These are phyloP conservation scores for Serilophus lunatus DNA, from an alignment of 2,113 vertebrate species.

Conservation along the genomic window DNA sequence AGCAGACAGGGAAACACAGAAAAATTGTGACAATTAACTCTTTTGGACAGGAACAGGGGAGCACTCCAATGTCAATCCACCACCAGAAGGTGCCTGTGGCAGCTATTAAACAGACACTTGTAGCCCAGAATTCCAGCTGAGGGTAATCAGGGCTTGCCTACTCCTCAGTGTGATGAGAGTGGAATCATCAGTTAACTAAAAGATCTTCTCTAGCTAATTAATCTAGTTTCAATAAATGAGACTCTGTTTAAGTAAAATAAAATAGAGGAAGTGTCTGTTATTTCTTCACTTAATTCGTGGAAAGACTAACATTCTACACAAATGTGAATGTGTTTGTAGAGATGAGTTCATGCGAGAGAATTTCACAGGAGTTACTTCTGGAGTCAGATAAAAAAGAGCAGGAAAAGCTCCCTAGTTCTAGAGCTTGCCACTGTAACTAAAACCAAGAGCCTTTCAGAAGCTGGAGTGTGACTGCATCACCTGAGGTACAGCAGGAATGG, in stretches of 20 bases:
- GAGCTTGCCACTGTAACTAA: background rate
- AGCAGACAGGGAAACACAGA: background rate
- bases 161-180: background rate
- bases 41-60: background rate
- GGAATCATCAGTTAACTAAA: background rate
- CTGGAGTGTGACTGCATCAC: background rate
- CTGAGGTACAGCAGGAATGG: background rate
- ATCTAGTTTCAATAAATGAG: background rate
- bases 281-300: background rate
- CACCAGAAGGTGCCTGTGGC: background rate
- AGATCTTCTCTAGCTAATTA: background rate
- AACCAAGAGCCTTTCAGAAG: background rate
- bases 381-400: background rate
- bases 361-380: background rate
- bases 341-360: background rate
- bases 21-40: background rate
- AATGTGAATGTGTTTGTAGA: background rate
- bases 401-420: background rate
- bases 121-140: background rate
- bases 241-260: background rate
- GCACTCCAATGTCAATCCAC: background rate
- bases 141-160: background rate
- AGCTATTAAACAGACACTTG: background rate
- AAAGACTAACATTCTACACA: background rate
- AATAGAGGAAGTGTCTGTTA: background rate